These are phyloP conservation scores for Tiliacea citrago DNA, from an alignment of 2,888 invertebrate genomes.

Conservation along the genomic window DNA sequence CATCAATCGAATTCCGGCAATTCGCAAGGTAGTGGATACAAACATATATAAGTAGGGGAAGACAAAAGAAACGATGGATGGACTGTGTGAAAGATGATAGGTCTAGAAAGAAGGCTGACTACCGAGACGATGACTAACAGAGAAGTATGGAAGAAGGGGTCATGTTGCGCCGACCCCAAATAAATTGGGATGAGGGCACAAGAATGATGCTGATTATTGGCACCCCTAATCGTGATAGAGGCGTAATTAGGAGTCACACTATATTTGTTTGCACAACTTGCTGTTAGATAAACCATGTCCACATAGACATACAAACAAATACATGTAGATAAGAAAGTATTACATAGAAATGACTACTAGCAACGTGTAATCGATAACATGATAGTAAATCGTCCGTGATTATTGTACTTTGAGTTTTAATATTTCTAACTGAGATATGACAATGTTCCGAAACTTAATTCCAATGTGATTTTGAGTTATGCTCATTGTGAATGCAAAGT, in stretches of 20 bases:
- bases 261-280: background rate
- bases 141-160: no score
- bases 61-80: no score
- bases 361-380: slow-evolving; percentile 11
- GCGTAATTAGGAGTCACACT: background rate
- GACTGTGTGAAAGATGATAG: no score
- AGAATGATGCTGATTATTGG: no score
- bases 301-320: background rate
- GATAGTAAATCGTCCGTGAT: background rate
- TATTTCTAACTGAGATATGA: slow-evolving; percentile 25
- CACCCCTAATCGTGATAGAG: no score
- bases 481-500: background rate
- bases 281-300: background rate
- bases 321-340: slow-evolving; percentile 10
- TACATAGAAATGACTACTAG: slow-evolving; percentile 19
- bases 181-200: no score
- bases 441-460: background rate
- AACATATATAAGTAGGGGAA: no score
- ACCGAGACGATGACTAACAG: no score
- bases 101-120: no score
- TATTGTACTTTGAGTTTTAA: slow-evolving; percentile 35
- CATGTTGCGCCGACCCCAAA: no score
- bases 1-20: no score
- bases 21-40: no score
- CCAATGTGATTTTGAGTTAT: background rate